A percentile compares a stretch with the other conserved stretches of the same genome.
phyloP scores from a whole-genome alignment of 2,888 invertebrate genomes.

The Hipparchia semele region DNA sequence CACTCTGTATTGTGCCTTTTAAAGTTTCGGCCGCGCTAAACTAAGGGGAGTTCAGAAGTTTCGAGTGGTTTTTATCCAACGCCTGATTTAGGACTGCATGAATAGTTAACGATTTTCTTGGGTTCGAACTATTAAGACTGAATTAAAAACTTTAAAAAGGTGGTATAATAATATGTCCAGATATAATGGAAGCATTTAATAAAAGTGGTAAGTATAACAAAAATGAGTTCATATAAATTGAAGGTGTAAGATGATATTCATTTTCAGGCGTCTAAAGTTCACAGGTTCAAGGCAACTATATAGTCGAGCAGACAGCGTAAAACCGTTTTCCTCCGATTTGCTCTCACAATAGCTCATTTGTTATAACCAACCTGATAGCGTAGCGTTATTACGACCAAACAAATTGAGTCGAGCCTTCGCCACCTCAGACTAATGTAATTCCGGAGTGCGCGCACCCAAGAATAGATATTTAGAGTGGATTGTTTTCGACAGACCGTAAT shows the following conservation, averaged over 20 bases:
- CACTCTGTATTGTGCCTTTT: slow-evolving; percentile 67
- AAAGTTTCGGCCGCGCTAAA: slow-evolving; percentile 47
- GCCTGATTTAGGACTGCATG: not conserved
- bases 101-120: not conserved
- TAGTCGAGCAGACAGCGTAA: slow-evolving; percentile 71
- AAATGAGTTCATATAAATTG: not conserved
- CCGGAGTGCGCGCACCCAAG: slow-evolving; percentile 79
- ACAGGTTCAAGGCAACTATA: slow-evolving; percentile 50
- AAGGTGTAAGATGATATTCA: not conserved
- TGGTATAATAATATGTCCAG: too few relatives aligned
- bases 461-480: slow-evolving; percentile 84
- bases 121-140: too few relatives aligned
- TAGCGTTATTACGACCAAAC: slow-evolving; percentile 80
- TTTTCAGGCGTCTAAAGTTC: not conserved
- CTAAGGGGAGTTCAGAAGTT: not conserved
- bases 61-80: slow-evolving; percentile 1
- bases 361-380: slow-evolving; percentile 80
- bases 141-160: too few relatives aligned
- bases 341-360: slow-evolving; percentile 81
- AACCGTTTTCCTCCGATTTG: slow-evolving; percentile 76
- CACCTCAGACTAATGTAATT: slow-evolving; percentile 84
- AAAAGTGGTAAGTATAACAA: not conserved
- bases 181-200: too few relatives aligned
- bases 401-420: slow-evolving; percentile 83
- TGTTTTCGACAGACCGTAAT: slow-evolving; percentile 84